Conservation (phyloP, 2,797 vertebrate genomes). For the Emys orbicularis region DNA sequence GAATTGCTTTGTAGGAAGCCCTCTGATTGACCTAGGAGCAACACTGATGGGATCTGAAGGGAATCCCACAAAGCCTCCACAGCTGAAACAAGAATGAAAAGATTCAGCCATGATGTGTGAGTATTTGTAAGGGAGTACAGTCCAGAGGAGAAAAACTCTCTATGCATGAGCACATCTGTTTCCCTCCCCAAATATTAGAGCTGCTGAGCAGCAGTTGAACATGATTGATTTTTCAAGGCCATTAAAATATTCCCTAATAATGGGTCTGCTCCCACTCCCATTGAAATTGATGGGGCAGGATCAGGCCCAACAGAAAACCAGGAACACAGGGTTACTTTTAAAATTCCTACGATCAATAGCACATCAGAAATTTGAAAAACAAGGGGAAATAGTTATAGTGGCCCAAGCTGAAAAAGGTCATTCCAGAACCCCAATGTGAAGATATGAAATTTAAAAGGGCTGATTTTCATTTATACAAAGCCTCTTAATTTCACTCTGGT, state of each 20-base stretch:
- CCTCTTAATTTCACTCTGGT: neutral
- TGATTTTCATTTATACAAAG: neutral
- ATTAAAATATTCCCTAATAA: neutral
- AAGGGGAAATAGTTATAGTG: neutral
- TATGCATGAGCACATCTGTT: neutral
- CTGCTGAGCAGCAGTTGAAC: fast-evolving
- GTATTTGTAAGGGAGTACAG: neutral
- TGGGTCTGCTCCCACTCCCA: neutral
- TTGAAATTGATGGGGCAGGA: neutral
- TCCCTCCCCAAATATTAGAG: neutral
- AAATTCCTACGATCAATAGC: neutral
- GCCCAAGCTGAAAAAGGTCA: neutral
- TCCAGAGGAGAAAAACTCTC: neutral
- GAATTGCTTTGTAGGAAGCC: neutral
- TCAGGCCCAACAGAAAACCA: neutral
- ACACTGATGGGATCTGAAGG: neutral
- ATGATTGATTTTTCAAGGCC: neutral
- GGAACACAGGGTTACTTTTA: neutral
- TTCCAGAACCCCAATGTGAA: neutral
- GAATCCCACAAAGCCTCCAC: neutral
- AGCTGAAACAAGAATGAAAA: fast-evolving
- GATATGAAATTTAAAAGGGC: neutral
- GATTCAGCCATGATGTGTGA: fast-evolving
- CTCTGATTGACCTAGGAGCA: neutral
- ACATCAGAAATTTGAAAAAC: neutral